phyloP scores from a whole-genome alignment of 2,888 invertebrate genomes.

The Rhabditophanes sp. region DNA sequence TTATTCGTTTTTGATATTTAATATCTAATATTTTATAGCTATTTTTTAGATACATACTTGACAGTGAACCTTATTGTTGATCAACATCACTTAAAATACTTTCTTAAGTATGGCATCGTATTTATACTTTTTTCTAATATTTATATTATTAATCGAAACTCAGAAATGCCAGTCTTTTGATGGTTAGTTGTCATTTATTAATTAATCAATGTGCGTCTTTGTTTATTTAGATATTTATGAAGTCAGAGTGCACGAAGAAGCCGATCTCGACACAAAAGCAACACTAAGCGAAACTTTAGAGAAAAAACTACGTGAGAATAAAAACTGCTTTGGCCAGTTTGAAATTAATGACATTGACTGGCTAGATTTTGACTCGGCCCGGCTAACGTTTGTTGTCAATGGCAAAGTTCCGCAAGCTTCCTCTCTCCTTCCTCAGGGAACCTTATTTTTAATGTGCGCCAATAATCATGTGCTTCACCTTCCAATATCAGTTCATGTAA shows the following conservation, averaged over 20 bases:
- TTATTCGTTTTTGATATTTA: too few species aligned
- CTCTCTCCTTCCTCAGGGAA: conserved; percentile 12
- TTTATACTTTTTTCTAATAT: too few species aligned
- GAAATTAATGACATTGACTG: conserved; percentile 34
- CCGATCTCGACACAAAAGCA: conserved; percentile 25
- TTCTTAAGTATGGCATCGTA: too few species aligned
- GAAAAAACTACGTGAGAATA: conserved; percentile 12
- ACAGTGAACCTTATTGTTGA: too few species aligned
- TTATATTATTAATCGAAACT: too few species aligned
- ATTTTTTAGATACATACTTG: too few species aligned
- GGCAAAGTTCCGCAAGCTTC: conserved; percentile 14
- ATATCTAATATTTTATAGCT: too few species aligned
- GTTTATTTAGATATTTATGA: conserved; percentile 31
- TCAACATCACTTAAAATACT: too few species aligned
- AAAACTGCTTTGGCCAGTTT: conserved; percentile 32
- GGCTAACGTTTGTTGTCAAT: conserved; percentile 18
- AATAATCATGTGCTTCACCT: conserved; percentile 12
- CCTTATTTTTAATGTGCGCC: conserved; percentile 20
- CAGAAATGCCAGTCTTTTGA: conserved; percentile 3
- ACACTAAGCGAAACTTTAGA: conserved; percentile 24
- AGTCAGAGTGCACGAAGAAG: conserved; percentile 37
- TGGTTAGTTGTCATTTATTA: conserved; percentile 5
- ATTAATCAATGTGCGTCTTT: not conserved
- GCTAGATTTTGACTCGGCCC: conserved; percentile 27
- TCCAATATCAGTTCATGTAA: conserved; percentile 34